Base-by-base conservation (phyloP, 2,888 invertebrate species). In the Cosmia pyralina region DNA sequence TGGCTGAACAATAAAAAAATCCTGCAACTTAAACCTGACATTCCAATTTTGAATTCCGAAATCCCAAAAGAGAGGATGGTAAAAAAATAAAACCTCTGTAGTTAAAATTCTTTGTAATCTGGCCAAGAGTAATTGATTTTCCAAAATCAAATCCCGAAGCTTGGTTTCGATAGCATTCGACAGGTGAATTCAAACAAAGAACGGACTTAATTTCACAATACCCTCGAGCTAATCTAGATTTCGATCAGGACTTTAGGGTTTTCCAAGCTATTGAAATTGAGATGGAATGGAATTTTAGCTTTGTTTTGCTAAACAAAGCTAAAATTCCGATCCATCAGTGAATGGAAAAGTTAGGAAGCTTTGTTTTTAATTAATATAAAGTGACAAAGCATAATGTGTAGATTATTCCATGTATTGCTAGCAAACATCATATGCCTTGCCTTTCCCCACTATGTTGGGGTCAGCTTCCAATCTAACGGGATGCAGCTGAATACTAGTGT, bases 171-270 rank as follows among this genome's bases (percentile, higher is more conserved):
- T 67, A 75, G 67, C 64, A 69, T 75, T 75, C 68, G 76, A 72
- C 77, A 83, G 86, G 87, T 88, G 74, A 86, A 65, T 72, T 70
- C 71, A 80, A 70, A 85, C 85, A 83, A 84, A 84, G 83, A 72
- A 78, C 67, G 71, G 68, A 81, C 75, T 79, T 88, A 79, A 89
- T 88, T 88, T 77, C 79, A 69, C 75, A 64, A 77, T 68, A 81
- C 81, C 85, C 72, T 67, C 63, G 69, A 79, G 82, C 77, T 83
- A 82, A 87, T 88, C 85, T 87, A 77, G 83, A 79, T 81, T 82
- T 82, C 78, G 74, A 82, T 77, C 71, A n/a, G 58, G 3, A 66
- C 64, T 68, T 66, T 70, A 72, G 74, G 75, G 63, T 58, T 70
- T n/a, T 52, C 66, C 75, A 75, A 58, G 75, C 75, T 65, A 7